Conservation (phyloP, 2,888 invertebrate species). For the Phaedon cochleariae region DNA sequence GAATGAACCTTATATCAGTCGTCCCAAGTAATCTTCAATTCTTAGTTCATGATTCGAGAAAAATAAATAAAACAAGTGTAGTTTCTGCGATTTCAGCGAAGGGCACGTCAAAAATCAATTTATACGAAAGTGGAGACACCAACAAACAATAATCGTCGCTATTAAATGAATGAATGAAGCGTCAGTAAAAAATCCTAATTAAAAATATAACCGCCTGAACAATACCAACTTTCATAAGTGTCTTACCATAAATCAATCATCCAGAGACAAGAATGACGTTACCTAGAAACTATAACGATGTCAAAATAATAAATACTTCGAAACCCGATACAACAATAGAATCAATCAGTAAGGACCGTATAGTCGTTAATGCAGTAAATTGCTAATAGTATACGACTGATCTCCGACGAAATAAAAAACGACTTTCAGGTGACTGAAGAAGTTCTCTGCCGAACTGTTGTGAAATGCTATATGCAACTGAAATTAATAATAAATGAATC, state of each 20-base stretch:
- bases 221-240: background rate
- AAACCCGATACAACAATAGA: constrained; percentile 14
- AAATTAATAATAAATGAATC: no score
- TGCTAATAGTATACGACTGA: no score
- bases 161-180: background rate
- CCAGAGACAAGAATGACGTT: constrained; percentile 4
- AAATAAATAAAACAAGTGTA: no score
- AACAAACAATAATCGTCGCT: background rate
- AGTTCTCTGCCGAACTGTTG: no score
- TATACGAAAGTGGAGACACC: background rate
- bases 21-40: no score
- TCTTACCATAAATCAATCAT: constrained; percentile 8
- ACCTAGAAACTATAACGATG: constrained; percentile 15
- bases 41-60: no score
- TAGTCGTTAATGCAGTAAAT: constrained; percentile 16
- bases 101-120: background rate
- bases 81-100: no score
- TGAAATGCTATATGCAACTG: no score
- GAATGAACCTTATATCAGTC: no score
- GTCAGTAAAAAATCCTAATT: background rate
- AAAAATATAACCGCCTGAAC: background rate
- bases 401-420: background rate
- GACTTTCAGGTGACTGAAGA: no score
- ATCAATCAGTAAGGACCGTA: constrained; percentile 19
- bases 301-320: constrained; percentile 7